Evolutionary conservation across 2,888 invertebrate genomes (phyloP).

Genomic region (Chymomyza caudatula): DNA sequence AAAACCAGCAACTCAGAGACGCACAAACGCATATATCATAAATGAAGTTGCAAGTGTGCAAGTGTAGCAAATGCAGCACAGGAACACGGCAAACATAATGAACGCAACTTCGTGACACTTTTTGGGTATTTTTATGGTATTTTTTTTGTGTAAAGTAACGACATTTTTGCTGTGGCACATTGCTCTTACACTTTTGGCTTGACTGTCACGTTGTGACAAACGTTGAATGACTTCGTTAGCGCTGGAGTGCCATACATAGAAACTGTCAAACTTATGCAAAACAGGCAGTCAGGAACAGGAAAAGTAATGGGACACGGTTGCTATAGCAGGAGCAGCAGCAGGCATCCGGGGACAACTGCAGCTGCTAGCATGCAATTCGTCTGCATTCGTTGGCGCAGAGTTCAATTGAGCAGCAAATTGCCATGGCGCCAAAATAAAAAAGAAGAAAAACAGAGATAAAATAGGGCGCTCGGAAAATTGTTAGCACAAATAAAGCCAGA

Average conservation of each 20-base stretch:
- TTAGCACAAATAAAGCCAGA: slow-evolving; percentile 57
- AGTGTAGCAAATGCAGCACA: slow-evolving; percentile 13
- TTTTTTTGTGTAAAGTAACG: not conserved
- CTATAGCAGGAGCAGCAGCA: not conserved
- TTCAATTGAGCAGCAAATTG: slow-evolving; percentile 73
- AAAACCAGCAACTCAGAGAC: slow-evolving; percentile 6
- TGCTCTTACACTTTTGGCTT: not conserved
- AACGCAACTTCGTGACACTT: slow-evolving; percentile 51
- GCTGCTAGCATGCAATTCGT: slow-evolving; percentile 34
- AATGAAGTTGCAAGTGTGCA: slow-evolving; percentile 20
- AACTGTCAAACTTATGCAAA: slow-evolving; percentile 72
- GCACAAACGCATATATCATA: not conserved
- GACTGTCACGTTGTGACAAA: slow-evolving; percentile 48
- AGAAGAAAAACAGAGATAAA: slow-evolving; percentile 6
- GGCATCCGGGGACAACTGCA: not conserved
- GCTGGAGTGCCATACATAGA: slow-evolving; percentile 20
- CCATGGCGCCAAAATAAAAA: slow-evolving; percentile 28
- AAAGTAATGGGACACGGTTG: not conserved
- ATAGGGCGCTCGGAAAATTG: slow-evolving; percentile 44
- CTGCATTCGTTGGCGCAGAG: slow-evolving; percentile 38
- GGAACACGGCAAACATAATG: slow-evolving; percentile 53
- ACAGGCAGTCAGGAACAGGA: slow-evolving; percentile 30
- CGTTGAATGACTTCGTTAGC: slow-evolving; percentile 71
- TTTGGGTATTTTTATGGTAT: slow-evolving; percentile 11
- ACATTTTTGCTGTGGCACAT: not conserved